These are phyloP conservation scores for Theodoxus fluviatilis DNA, from an alignment of 2,888 invertebrate species.

Conservation along the genomic window DNA sequence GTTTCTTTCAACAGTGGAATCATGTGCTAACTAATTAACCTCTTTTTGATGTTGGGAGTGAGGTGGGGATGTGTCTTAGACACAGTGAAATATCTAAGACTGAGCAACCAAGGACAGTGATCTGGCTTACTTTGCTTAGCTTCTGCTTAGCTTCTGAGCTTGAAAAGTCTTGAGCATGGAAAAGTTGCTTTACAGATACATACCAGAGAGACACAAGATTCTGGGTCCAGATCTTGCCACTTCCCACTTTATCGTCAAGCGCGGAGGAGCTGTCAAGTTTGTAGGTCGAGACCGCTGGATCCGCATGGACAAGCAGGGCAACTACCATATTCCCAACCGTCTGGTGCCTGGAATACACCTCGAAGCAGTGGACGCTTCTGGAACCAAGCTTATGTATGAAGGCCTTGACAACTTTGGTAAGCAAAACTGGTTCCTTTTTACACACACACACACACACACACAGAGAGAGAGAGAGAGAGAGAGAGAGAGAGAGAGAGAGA, in stretches of 20 bases:
- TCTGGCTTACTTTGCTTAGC: too few relatives aligned
- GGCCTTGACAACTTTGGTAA: constrained; percentile 78
- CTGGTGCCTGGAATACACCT: constrained; percentile 72
- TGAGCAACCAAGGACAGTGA: too few relatives aligned
- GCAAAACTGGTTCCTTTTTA: too few relatives aligned
- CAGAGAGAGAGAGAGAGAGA: too few relatives aligned
- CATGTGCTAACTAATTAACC: too few relatives aligned
- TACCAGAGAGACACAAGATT: constrained; percentile 52
- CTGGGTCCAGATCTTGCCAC: constrained; percentile 83
- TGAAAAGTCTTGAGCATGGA: too few relatives aligned
- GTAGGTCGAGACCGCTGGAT: constrained; percentile 68
- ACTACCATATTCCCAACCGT: constrained; percentile 70
- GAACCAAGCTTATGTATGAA: constrained; percentile 79
- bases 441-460: too few relatives aligned
- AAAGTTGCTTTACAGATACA: constrained; percentile 49
- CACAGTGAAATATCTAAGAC: too few relatives aligned
- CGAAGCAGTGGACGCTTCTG: constrained; percentile 82
- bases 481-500: too few relatives aligned
- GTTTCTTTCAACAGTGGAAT: too few relatives aligned
- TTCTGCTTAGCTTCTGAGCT: too few relatives aligned
- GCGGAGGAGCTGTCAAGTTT: constrained; percentile 79
- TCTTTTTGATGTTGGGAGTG: too few relatives aligned
- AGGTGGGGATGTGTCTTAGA: neutral
- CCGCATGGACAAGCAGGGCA: constrained; percentile 67
- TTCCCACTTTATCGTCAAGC: constrained; percentile 81